These are phyloP conservation scores for Haliclona indistincta DNA, from an alignment of 37 sponge, comb jelly and placozoan species.

Conservation along the genomic window DNA sequence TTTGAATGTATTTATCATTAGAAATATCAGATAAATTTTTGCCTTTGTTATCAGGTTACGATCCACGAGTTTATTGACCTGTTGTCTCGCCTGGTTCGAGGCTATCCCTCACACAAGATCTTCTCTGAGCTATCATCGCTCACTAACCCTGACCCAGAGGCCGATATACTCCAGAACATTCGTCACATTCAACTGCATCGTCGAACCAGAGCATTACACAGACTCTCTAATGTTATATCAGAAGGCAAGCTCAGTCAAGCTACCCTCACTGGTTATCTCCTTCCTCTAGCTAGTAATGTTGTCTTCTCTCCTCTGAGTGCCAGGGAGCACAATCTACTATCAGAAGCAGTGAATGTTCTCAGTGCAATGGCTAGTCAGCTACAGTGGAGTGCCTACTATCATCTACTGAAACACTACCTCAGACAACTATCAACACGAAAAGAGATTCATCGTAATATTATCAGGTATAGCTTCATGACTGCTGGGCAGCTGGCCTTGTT, in stretches of 20 bases:
- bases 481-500: no score
- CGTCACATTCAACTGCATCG: constrained; percentile 87
- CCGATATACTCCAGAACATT: constrained; percentile 89
- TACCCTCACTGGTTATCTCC: constrained; percentile 48
- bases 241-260: constrained; percentile 31
- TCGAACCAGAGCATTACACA: constrained; percentile 62
- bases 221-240: constrained; percentile 32
- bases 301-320: constrained; percentile 32
- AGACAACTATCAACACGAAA: constrained; percentile 51
- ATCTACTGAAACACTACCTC: constrained; percentile 61
- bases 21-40: no score
- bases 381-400: constrained; percentile 70
- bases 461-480: constrained; percentile 65
- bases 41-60: constrained; percentile 54
- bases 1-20: neutral
- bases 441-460: constrained; percentile 52
- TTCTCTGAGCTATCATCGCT: constrained; percentile 63
- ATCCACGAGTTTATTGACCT: constrained; percentile 62
- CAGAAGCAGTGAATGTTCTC: constrained; percentile 76
- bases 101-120: constrained; percentile 52
- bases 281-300: constrained; percentile 72
- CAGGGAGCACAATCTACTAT: constrained; percentile 73
- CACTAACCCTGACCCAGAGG: constrained; percentile 65
- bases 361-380: constrained; percentile 48
- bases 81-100: constrained; percentile 59